Evolutionary conservation across 1,140 invertebrate genomes (phyloP).

Genomic region (Conus betulinus): DNA sequence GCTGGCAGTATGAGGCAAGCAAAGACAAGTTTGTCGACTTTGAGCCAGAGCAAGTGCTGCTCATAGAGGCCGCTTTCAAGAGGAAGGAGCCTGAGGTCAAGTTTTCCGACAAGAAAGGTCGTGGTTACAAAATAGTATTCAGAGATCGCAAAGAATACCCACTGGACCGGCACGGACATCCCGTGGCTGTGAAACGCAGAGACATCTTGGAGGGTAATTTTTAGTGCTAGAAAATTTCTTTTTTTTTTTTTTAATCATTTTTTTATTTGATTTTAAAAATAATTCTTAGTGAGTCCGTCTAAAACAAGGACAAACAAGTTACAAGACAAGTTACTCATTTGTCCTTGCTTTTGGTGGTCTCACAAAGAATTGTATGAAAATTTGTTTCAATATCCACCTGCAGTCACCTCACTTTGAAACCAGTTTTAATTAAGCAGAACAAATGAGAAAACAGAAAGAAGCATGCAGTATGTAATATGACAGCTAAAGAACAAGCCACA

Average conservation of each 20-base stretch:
- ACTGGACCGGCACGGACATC: not conserved
- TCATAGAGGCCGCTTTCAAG: conserved; percentile 33
- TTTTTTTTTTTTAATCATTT: not conserved
- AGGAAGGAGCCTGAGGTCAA: not conserved
- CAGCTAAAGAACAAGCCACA: too few relatives aligned
- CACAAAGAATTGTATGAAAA: too few relatives aligned
- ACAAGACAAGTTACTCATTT: too few relatives aligned
- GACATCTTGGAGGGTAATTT: conserved; percentile 8
- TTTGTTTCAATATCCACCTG: too few relatives aligned
- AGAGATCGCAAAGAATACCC: conserved; percentile 25
- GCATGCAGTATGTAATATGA: too few relatives aligned
- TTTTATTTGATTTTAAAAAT: not conserved
- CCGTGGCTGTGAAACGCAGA: conserved; percentile 23
- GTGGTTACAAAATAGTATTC: conserved; percentile 18
- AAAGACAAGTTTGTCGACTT: conserved; percentile 31
- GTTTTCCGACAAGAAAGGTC: conserved; percentile 14
- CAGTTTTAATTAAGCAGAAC: too few relatives aligned
- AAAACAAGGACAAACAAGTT: too few relatives aligned
- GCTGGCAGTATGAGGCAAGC: conserved; percentile 28
- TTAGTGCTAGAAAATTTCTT: not conserved
- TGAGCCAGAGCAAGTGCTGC: conserved; percentile 5
- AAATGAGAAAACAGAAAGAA: too few relatives aligned
- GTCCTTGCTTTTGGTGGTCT: too few relatives aligned
- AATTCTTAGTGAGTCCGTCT: not conserved
- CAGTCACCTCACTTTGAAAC: too few relatives aligned